Evolutionary conservation across 2,888 invertebrate genomes (phyloP).

Genomic region (Noctua janthina): DNA sequence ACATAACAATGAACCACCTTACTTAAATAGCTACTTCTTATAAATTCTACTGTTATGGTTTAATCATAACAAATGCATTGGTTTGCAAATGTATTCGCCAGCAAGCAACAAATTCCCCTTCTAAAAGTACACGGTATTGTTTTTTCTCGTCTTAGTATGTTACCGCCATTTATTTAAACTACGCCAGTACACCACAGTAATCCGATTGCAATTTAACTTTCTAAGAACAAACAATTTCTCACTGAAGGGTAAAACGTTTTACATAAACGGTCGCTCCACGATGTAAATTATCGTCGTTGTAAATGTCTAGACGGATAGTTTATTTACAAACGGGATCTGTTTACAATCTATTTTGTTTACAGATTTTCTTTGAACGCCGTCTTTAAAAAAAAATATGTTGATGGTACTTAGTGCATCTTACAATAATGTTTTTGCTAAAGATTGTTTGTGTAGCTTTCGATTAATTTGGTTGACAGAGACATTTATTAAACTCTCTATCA

Average conservation of each 20-base stretch:
- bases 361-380: conserved; percentile 1
- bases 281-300: conserved; percentile 37
- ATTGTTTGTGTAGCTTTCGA: neutral
- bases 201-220: conserved; percentile 17
- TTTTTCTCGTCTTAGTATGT: neutral
- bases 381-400: neutral
- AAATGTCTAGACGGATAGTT: conserved; percentile 42
- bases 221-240: conserved; percentile 21
- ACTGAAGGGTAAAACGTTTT: conserved; percentile 27
- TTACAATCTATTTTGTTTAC: conserved; percentile 28
- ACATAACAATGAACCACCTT: too few species aligned
- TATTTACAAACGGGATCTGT: conserved; percentile 17
- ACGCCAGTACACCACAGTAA: conserved; percentile 12
- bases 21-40: too few species aligned
- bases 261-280: conserved; percentile 22
- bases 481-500: too few species aligned
- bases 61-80: too few species aligned
- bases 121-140: neutral
- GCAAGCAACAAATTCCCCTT: neutral
- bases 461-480: too few species aligned
- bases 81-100: neutral
- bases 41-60: too few species aligned
- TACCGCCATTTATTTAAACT: neutral
- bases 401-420: neutral
- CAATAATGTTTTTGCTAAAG: neutral